Conservation (phyloP, 2,888 invertebrate species). For the Dasysyrphus tricinctus region DNA sequence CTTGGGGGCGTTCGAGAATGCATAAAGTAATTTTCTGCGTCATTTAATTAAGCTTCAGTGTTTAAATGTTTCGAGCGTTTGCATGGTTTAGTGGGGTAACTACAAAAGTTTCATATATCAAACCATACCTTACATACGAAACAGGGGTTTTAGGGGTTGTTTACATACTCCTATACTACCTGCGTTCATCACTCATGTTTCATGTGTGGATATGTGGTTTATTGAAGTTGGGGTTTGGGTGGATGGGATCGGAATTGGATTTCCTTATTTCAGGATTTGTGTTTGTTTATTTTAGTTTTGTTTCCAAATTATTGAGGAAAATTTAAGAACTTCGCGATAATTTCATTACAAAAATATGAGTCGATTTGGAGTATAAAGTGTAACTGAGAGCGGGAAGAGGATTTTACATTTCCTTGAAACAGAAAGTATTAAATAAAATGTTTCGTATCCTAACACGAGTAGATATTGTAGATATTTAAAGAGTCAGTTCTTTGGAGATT, state of each 20-base stretch:
- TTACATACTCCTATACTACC: background rate
- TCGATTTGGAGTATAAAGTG: background rate
- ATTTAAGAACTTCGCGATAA: slow-evolving; percentile 58
- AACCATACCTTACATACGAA: background rate
- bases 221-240: background rate
- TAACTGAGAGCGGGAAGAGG: background rate
- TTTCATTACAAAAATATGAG: slow-evolving; percentile 54
- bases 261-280: slow-evolving; percentile 52
- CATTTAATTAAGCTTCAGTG: slow-evolving; percentile 82
- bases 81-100: slow-evolving; percentile 11
- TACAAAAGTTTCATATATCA: slow-evolving; percentile 2
- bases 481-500: no score
- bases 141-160: slow-evolving; percentile 4
- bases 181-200: slow-evolving; percentile 3
- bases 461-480: no score
- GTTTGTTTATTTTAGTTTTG: slow-evolving; percentile 58
- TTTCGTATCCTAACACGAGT: background rate
- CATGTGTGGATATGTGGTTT: slow-evolving; percentile 43
- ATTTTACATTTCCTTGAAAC: background rate
- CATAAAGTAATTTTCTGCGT: slow-evolving; percentile 81
- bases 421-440: background rate
- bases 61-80: slow-evolving; percentile 47
- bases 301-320: slow-evolving; percentile 67
- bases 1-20: slow-evolving; percentile 70
- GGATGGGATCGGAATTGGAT: slow-evolving; percentile 39